phyloP scores from a whole-genome alignment of 2,888 invertebrate species.

The Tetragonula carbonaria region DNA sequence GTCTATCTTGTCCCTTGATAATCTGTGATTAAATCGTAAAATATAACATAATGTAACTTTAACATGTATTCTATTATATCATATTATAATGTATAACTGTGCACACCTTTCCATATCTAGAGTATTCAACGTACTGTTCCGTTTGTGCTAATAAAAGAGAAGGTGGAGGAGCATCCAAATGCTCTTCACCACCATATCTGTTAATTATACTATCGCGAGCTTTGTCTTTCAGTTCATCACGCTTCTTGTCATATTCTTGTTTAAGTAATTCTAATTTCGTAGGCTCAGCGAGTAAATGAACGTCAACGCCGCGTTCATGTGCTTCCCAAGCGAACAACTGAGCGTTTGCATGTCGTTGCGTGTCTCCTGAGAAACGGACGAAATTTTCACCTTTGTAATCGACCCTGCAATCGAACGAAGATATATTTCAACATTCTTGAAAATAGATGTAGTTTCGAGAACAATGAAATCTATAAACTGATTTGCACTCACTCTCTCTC shows the following conservation, averaged over 20 bases:
- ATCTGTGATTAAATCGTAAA: constrained; percentile 73
- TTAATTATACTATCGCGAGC: constrained; percentile 94
- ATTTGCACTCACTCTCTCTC: constrained; percentile 86
- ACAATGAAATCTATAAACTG: neutral
- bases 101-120: constrained; percentile 93
- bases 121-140: constrained; percentile 98
- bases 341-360: constrained; percentile 94
- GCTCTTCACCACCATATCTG: constrained; percentile 97
- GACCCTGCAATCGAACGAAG: constrained; percentile 82
- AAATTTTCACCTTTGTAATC: constrained; percentile 99
- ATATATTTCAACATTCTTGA: constrained; percentile 5
- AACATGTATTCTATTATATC: neutral
- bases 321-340: constrained; percentile 99
- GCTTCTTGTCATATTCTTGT: constrained; percentile 95
- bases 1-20: constrained; percentile 94
- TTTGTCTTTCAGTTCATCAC: constrained; percentile 94
- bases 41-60: neutral
- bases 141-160: constrained; percentile 97
- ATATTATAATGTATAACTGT: neutral
- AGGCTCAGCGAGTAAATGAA: constrained; percentile 98
- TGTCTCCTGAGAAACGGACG: constrained; percentile 97
- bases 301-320: constrained; percentile 95
- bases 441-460: constrained; percentile 7
- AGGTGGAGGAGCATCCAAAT: constrained; percentile 94
- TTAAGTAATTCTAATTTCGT: constrained; percentile 97